phyloP scores from a whole-genome alignment of 2,888 invertebrate species.

The Tyria jacobaeae region DNA sequence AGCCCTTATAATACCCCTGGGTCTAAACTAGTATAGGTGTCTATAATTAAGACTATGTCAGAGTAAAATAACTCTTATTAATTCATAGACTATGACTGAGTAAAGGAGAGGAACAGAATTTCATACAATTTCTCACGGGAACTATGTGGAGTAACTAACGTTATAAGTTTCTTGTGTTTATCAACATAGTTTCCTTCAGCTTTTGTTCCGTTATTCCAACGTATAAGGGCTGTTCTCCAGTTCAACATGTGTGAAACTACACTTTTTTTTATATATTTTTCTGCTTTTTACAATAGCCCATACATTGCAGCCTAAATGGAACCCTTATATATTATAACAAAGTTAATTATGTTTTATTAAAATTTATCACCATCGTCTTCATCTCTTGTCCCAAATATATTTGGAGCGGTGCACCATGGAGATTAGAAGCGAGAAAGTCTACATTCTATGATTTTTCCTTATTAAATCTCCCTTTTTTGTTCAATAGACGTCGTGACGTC shows the following conservation, averaged over 20 bases:
- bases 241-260: background rate
- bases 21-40: conserved; percentile 6
- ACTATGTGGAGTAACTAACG: conserved; percentile 17
- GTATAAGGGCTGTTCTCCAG: conserved; percentile 2
- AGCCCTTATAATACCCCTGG: conserved; percentile 12
- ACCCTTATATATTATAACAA: too few relatives aligned
- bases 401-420: too few relatives aligned
- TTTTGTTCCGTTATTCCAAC: conserved; percentile 12
- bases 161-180: conserved; percentile 20
- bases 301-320: too few relatives aligned
- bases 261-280: background rate
- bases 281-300: background rate
- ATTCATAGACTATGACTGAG: conserved; percentile 26
- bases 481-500: too few relatives aligned
- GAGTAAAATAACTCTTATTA: conserved; percentile 16
- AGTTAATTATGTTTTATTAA: too few relatives aligned
- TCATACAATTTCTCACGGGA: conserved; percentile 24
- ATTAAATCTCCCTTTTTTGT: too few relatives aligned
- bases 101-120: conserved; percentile 17
- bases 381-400: too few relatives aligned
- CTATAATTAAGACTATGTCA: background rate
- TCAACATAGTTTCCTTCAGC: conserved; percentile 19
- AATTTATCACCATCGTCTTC: too few relatives aligned
- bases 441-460: too few relatives aligned
- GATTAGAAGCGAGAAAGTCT: too few relatives aligned